Conservation (phyloP, 1,140 invertebrate species). For the Pseudomyrmex cubaensis region DNA sequence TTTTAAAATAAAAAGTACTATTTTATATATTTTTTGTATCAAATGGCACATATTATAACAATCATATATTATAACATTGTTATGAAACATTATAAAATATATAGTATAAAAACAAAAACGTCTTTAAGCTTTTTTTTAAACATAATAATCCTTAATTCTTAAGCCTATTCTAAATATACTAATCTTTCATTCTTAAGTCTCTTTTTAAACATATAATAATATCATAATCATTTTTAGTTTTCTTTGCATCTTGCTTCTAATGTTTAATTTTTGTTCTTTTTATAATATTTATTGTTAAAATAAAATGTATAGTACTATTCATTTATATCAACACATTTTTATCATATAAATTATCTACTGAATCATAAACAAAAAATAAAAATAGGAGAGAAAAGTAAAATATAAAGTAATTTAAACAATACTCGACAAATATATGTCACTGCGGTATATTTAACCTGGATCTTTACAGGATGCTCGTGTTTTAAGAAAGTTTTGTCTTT, state of each 20-base stretch:
- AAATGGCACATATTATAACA: no score
- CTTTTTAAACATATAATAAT: neutral
- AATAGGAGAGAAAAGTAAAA: neutral
- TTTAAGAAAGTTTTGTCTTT: neutral
- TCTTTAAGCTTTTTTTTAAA: neutral
- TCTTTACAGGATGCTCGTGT: conserved; percentile 5
- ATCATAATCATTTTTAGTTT: neutral
- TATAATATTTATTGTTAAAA: neutral
- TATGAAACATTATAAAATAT: no score
- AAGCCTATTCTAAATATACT: neutral
- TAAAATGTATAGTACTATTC: neutral
- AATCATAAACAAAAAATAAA: neutral
- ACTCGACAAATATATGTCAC: neutral
- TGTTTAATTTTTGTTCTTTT: neutral
- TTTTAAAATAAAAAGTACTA: no score
- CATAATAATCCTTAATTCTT: neutral
- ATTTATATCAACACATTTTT: neutral
- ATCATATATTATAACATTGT: no score
- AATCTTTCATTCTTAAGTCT: neutral
- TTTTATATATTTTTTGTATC: no score
- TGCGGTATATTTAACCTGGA: neutral
- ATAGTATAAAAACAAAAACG: no score
- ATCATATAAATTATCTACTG: neutral
- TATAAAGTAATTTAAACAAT: neutral
- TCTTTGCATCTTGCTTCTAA: neutral